Evolutionary conservation across 2,888 invertebrate species (phyloP), one percentile per base, ranked within the genome.

Genomic region (Oxyscelio sp.): DNA sequence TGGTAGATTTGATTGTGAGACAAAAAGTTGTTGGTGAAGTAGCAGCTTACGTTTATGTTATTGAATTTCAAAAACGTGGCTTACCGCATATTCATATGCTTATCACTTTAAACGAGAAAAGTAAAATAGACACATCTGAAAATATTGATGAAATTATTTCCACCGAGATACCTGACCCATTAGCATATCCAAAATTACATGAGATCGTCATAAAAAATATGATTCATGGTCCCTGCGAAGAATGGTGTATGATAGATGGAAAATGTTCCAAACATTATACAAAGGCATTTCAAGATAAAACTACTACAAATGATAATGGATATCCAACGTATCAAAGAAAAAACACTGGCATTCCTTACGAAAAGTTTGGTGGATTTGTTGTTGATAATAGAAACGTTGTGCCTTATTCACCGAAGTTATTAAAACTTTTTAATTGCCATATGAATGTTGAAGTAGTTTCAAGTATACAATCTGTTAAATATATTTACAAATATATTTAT

Each of bases 331-430:
- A 90, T 80, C 85, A 79, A 43, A 74, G 89, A 73, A 78, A 80
- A 31, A 78, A 90, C 70, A 85, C 68, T 54, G 87, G 84, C 21
- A 78, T 48, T 19, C 68, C 45, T 22, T 85, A 85, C 45, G 74
- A 82, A 66, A 73, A 85, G 27, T 21, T 43, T 38, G 38, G 50
- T 21, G 85, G 84, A 48, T 71, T 85, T 22, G 27, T 54, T 48
- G 80, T 91, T 17, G 91, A 93, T 71, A 93, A 92, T 81, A 77
- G 87, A 17, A 90, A 90, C 88, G 90, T 91, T 31, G 92, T 93
- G 4, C 91, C 91, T 17, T 91, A 85, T 45, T 80, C 68, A 65
- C 85, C 85, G 15, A 27, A 24, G 13, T 70, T 89, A 45, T 83
- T 74, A 17, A 17, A 31, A 6, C 65, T 63, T 48, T 89, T 89